Base-by-base conservation (phyloP, 2,113 vertebrate species). In the Xiphias gladius region DNA sequence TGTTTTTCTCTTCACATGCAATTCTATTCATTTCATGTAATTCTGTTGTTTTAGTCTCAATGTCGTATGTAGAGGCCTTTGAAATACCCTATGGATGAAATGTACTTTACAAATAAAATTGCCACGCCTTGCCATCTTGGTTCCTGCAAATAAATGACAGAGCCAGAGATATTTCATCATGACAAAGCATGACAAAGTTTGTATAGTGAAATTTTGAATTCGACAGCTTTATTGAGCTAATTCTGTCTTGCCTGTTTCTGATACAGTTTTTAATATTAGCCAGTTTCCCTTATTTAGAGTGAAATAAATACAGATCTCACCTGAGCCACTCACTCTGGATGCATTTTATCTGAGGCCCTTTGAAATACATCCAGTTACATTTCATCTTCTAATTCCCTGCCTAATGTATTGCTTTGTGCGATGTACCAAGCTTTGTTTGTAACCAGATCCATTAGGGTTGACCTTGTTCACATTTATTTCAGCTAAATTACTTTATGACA, bases 381-480 rank as follows among this genome's bases (percentile, higher is more conserved):
- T 79, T 71, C 66, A 82, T 87, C 54, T 65, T 77, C n/a, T 72
- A 86, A 86, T 85, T 79, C 22, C 30, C 4, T 26, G 41, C 61
- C 48, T 71, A 64, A 87, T 79, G 76, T 85, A 78, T 78, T 83
- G 69, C 70, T 81, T 72, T 82, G 55, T 76, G 16, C 41, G 2
- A 82, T 78, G 55, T 65, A 30, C 32, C 32, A 1, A 61, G 75
- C 67, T 78, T 88, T 89, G 73, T 92, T 89, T 88, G 83, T 59
- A 41, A 64, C 66, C 77, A 46, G 41, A 79, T 85, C 86, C 75
- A 90, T 90, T 87, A 85, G 46, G 48, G 20, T 32, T 73, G 88
- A 89, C 89, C 87, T 86, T 82, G 74, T 82, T 87, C 73, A 67
- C 81, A 83, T 89, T 80, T 83, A 87, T 86, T 85, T 85, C 57